These are phyloP conservation scores for Zoanthus gigantus DNA, from an alignment of 92 coral and sea anemone species.

Conservation along the genomic window DNA sequence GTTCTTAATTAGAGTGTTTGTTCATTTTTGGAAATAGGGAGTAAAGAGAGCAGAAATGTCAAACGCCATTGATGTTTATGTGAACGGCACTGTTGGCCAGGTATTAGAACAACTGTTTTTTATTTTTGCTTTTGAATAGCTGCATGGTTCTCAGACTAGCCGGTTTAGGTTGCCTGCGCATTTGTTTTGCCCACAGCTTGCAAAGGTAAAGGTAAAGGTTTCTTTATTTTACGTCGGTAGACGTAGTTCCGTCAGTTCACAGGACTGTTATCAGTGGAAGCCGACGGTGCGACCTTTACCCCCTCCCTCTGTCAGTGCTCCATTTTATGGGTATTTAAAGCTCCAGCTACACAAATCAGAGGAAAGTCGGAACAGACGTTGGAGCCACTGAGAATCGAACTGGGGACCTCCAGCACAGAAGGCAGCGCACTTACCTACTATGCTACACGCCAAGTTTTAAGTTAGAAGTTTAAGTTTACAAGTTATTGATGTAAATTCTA, in stretches of 20 bases:
- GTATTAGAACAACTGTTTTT: conserved; percentile 40
- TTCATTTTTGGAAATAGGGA: conserved; percentile 62
- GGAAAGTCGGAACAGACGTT: no score
- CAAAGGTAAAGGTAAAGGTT: not conserved
- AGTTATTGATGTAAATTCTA: not conserved
- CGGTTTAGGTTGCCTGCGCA: not conserved
- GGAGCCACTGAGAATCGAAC: no score
- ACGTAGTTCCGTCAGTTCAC: not conserved
- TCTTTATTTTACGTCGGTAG: no score
- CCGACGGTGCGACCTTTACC: no score
- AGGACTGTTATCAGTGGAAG: no score
- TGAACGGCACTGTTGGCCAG: conserved; percentile 97
- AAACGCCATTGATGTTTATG: conserved; percentile 94
- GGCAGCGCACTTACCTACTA: no score
- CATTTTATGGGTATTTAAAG: no score
- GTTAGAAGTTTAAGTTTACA: no score
- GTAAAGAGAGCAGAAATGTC: conserved; percentile 96
- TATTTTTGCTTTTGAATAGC: not conserved
- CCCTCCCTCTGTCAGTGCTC: no score
- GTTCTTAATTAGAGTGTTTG: not conserved
- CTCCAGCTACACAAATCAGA: no score
- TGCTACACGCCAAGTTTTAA: no score
- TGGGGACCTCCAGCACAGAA: no score
- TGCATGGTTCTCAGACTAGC: not conserved
- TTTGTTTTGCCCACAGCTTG: not conserved